Evolutionary conservation across 2,113 vertebrate species (phyloP).

Genomic region (Butorides virescens): DNA sequence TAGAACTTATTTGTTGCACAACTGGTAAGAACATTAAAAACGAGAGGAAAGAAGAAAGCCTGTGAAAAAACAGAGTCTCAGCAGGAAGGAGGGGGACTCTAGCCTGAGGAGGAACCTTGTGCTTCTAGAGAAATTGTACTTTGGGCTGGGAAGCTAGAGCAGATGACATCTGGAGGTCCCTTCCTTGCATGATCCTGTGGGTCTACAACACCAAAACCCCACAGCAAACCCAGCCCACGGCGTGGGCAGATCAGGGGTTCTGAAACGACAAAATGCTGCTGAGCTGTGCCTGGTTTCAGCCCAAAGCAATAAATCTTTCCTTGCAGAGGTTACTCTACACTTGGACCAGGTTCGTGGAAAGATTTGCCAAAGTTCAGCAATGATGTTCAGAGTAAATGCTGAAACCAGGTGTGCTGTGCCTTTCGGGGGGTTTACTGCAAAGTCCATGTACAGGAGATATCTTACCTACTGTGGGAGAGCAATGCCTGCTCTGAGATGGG

Average conservation of each 20-base stretch:
- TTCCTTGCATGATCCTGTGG: background rate
- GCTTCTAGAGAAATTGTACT: background rate
- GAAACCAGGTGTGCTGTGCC: background rate
- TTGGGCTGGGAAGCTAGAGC: background rate
- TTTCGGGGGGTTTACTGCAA: background rate
- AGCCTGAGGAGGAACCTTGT: background rate
- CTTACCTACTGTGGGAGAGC: background rate
- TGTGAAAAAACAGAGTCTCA: background rate
- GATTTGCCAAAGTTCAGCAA: background rate
- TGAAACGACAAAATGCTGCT: background rate
- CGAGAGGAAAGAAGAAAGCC: background rate
- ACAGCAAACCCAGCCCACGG: background rate
- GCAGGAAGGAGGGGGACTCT: background rate
- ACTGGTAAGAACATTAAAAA: constrained; percentile 10
- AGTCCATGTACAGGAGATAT: background rate
- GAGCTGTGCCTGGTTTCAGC: background rate
- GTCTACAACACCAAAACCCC: background rate
- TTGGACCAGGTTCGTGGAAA: background rate
- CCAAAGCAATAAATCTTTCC: constrained; percentile 12
- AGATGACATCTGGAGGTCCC: background rate
- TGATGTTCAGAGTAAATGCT: background rate
- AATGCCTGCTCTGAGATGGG: background rate
- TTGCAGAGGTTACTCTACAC: background rate
- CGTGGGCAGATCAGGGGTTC: background rate
- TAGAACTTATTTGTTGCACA: background rate